Base-by-base conservation (phyloP, 2,888 invertebrate species). In the Acleris holmiana region DNA sequence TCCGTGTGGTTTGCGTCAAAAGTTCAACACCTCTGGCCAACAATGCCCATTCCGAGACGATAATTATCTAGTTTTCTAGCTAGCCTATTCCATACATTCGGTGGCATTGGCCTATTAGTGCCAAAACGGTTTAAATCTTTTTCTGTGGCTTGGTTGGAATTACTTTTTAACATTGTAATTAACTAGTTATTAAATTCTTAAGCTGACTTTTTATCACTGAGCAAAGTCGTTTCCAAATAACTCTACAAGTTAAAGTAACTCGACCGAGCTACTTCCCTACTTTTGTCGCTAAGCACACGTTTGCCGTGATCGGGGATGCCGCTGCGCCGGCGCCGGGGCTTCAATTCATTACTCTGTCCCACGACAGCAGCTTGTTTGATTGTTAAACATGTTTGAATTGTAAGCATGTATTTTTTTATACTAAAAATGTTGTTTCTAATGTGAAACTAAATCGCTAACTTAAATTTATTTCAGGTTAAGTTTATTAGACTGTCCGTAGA, bases 201-300 rank as follows among this genome's bases (percentile, higher is more conserved):
- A 35, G 13, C 13, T 0, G 13, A 35, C 35, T 10, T 35, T 35
- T 35, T 13, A 10, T 29, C 29, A 29, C 29, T 10, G 1, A 29
- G 29, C 4, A 23, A 23, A 2, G 2, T 2, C 7, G 7, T 41
- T n/a, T 41, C 13, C 4, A n/a, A 41, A 41, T 41, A 41, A 15
- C n/a, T 50, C 25, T 10, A 50, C 51, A 53, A 59, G 21, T 35
- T 35, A 13, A 18, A 18, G 46, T 47, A 35, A 25, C 58, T 63
- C 48, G 46, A 50, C 35, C 55, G 47, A 57, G 13, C 47, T 50
- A 40, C 49, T 41, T 18, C 15, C 44, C 40, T 25, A 55, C 75
- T 87, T 86, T 80, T 88, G 84, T 84, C 79, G 82, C 83, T 75
- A 73, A 77, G 80, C 80, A 78, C 89, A 85, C 69, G 79, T 75